A percentile compares a stretch with the other conserved stretches of the same genome.
Evolutionary conservation across 1,140 invertebrate genomes (phyloP).

Genomic region (Sipha flava): DNA sequence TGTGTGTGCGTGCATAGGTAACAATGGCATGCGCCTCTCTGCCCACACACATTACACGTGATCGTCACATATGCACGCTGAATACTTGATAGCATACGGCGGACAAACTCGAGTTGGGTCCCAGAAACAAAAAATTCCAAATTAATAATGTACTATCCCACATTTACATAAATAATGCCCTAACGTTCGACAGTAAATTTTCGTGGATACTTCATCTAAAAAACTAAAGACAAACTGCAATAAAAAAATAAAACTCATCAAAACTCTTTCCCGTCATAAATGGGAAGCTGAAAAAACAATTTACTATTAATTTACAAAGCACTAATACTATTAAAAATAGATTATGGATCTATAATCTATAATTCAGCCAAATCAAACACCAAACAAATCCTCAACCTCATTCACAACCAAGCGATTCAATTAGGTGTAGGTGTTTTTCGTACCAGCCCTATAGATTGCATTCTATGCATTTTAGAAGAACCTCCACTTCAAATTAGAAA

Average conservation of each 20-base stretch:
- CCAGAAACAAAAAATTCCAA: no score
- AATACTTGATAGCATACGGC: no score
- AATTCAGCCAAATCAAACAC: neutral
- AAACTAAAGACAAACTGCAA: no score
- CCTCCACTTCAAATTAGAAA: neutral
- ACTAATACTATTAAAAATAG: neutral
- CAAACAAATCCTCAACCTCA: neutral
- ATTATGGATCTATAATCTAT: constrained; percentile 1
- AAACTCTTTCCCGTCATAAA: neutral
- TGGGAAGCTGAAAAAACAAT: neutral
- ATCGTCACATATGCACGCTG: no score
- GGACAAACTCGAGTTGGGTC: no score
- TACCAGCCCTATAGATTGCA: neutral
- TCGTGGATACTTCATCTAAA: no score
- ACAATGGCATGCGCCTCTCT: no score
- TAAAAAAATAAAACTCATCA: neutral
- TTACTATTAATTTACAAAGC: neutral
- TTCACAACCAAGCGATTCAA: neutral
- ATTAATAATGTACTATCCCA: no score
- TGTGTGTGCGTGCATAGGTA: no score
- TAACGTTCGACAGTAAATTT: no score
- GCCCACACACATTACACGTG: no score
- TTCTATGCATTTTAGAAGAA: neutral
- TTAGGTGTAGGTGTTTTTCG: neutral
- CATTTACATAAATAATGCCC: no score